Evolutionary conservation across 2,113 vertebrate genomes (phyloP), one percentile per base, ranked within the genome.

Genomic region (Amphiprion percula): DNA sequence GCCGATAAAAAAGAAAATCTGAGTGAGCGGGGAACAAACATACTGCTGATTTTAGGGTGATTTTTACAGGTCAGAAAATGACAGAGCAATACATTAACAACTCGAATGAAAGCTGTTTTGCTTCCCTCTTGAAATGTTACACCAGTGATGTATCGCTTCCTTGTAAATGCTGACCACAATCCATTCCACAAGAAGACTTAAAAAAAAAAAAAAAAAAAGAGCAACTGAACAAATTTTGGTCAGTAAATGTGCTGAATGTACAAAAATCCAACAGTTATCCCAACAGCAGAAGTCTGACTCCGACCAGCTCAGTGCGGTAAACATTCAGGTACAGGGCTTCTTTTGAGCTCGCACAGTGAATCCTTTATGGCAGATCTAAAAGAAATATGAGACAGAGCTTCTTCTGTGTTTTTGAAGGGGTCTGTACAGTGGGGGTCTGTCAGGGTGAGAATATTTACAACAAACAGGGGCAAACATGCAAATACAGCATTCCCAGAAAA

Each of bases 301-400:
- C 8, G 75, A 58, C 69, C 61, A 5, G 46, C 75, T 71, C 19
- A 12, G 72, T 30, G 78, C 7, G 26, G 89, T 71, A 92, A 91
- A 94, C 91, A 91, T 28, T 47, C 58, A 60, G 68, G 68, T 88
- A 94, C 91, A 94, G 88, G 50, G 62, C 85, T 62, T 61, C 90
- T 75, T 92, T 93, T 93, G 68, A 92, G 70, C 44, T 71, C 77
- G 76, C 79, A 94, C 86, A 94, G 78, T 86, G 78, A 65, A 68
- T 76, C 76, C 66, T 94, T 94, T 91, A 92, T 90, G 1, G 39
- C 54, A 2, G 2, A 61, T 37, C 67, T 39, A 79, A 79, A 83
- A 66, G 53, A 76, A 41, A 68, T 79, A 82, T 85, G 54, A 74
- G 54, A 88, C 83, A 87, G 50, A 87, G 66, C 24, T 26, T 82